A percentile compares a stretch with the other conserved stretches of the same genome.
phyloP scores from a whole-genome alignment of 2,888 invertebrate species.

The Gibbula magus region DNA sequence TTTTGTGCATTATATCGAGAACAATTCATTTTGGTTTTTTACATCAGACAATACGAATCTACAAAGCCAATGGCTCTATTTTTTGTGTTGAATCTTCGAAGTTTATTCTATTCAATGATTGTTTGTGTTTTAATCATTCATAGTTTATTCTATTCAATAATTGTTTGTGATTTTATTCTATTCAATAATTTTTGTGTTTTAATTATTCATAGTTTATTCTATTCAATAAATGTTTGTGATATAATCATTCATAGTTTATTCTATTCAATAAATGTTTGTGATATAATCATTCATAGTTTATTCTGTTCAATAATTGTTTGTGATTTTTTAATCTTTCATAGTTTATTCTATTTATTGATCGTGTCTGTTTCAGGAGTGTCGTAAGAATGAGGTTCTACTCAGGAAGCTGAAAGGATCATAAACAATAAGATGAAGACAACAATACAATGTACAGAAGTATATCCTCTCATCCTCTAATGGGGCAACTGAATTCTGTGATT shows the following conservation, averaged over 20 bases:
- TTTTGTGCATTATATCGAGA: too few species aligned
- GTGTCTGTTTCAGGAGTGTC: slow-evolving; percentile 78
- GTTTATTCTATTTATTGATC: neutral
- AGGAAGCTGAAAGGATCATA: slow-evolving; percentile 50
- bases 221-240: neutral
- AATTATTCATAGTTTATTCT: neutral
- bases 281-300: neutral
- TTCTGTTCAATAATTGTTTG: neutral
- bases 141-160: neutral
- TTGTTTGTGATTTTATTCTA: slow-evolving; percentile 33
- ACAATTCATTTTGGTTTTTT: too few species aligned
- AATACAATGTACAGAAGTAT: too few species aligned
- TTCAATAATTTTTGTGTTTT: neutral
- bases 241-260: neutral
- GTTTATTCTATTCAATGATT: neutral
- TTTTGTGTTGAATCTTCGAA: neutral
- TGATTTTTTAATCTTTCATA: neutral
- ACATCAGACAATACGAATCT: too few species aligned
- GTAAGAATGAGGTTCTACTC: slow-evolving; percentile 82
- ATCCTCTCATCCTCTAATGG: too few species aligned
- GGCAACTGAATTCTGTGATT: too few species aligned
- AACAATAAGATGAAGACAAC: neutral
- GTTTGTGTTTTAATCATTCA: neutral
- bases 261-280: neutral
- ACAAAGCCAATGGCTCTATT: too few species aligned